Evolutionary conservation across 2,888 invertebrate species (phyloP).

Genomic region (Microdon myrmicae): DNA sequence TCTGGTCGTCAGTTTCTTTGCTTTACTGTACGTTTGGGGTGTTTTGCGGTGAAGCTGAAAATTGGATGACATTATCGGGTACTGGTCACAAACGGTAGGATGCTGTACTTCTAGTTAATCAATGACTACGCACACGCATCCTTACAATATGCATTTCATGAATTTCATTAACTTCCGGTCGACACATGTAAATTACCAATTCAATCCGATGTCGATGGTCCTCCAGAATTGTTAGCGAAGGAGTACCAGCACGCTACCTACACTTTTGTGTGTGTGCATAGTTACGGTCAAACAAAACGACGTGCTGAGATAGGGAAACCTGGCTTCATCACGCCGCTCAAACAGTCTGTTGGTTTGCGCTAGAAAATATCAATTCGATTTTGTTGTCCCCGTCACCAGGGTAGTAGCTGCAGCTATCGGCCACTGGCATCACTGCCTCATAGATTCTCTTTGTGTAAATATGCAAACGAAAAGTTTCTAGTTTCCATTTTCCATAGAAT

Average conservation of each 20-base stretch:
- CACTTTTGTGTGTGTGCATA: constrained; percentile 29
- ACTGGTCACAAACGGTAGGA: constrained; percentile 18
- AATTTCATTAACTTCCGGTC: constrained; percentile 43
- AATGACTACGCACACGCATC: constrained; percentile 32
- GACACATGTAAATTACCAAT: constrained; percentile 46
- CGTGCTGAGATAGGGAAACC: constrained; percentile 2
- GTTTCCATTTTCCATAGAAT: constrained; percentile 21
- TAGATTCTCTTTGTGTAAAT: constrained; percentile 46
- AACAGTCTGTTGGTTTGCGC: constrained; percentile 34
- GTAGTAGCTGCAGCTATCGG: constrained; percentile 10
- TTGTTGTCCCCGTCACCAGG: neutral
- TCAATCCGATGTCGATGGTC: constrained; percentile 19
- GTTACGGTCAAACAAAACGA: constrained; percentile 2
- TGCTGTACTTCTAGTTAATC: constrained; percentile 25
- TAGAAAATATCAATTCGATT: constrained; percentile 43
- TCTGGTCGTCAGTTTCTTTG: constrained; percentile 21
- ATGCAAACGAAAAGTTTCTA: constrained; percentile 47
- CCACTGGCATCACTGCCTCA: constrained; percentile 21
- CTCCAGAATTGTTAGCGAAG: constrained; percentile 1
- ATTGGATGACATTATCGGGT: constrained; percentile 52
- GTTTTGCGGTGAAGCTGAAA: constrained; percentile 45
- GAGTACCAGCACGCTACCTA: no score
- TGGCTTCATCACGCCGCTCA: no score
- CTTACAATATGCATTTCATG: constrained; percentile 32
- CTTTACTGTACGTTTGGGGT: neutral